phyloP scores from a whole-genome alignment of 2,888 invertebrate genomes.

The Eupithecia vulgata region DNA sequence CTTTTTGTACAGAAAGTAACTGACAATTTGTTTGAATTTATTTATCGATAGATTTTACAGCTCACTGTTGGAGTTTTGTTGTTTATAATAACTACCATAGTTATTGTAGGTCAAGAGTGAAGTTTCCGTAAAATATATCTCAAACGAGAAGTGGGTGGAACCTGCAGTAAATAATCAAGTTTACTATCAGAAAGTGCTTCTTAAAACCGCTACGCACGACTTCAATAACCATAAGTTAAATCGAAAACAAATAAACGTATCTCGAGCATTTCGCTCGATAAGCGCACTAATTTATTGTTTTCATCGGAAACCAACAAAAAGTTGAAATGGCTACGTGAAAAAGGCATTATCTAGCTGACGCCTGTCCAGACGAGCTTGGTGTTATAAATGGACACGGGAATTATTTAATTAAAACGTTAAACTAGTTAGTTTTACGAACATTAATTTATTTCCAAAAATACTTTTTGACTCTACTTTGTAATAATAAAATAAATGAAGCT shows the following conservation, averaged over 20 bases:
- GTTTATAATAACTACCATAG: not conserved
- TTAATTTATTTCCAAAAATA: too few relatives aligned
- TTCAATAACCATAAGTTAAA: constrained; percentile 32
- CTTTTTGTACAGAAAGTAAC: too few relatives aligned
- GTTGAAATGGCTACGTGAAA: constrained; percentile 25
- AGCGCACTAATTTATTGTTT: constrained; percentile 30
- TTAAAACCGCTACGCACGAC: constrained; percentile 28
- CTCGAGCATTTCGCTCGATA: constrained; percentile 28
- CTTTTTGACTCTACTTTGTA: too few relatives aligned
- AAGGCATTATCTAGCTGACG: constrained; percentile 12
- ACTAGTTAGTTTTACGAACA: not conserved
- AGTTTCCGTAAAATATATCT: not conserved
- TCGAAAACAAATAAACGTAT: constrained; percentile 34
- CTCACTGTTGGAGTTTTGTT: too few relatives aligned
- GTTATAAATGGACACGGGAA: not conserved
- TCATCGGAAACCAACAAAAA: constrained; percentile 21
- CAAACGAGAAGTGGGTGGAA: not conserved
- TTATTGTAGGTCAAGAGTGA: not conserved
- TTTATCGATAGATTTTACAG: too few relatives aligned
- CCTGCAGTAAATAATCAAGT: not conserved
- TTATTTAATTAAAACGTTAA: not conserved
- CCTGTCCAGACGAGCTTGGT: not conserved
- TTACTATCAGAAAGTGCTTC: constrained; percentile 28
- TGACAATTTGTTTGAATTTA: too few relatives aligned
- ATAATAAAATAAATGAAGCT: too few relatives aligned